phyloP scores from a whole-genome alignment of 2,888 invertebrate species.

The Argyra leucocephala region DNA sequence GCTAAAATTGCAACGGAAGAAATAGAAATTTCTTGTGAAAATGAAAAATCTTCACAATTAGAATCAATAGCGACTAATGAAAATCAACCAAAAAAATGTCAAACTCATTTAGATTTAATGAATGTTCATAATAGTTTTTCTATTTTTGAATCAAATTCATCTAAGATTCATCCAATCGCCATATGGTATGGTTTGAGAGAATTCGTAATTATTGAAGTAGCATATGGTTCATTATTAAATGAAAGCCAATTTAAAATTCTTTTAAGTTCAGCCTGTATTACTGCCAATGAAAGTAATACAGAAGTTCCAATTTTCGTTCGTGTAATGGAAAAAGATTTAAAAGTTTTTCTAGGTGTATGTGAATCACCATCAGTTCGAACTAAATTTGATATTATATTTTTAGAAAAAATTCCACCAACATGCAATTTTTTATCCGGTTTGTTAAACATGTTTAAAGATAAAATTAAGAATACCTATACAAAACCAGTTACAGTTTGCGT shows the following conservation, averaged over 20 bases:
- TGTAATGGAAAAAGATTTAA: constrained; percentile 66
- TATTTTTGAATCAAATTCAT: constrained; percentile 39
- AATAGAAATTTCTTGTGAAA: constrained; percentile 34
- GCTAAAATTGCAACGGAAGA: constrained; percentile 35
- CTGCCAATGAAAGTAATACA: constrained; percentile 69
- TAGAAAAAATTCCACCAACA: constrained; percentile 68
- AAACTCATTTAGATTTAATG: constrained; percentile 43
- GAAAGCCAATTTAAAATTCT: constrained; percentile 68
- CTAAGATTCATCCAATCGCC: constrained; percentile 51
- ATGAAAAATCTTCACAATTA: constrained; percentile 20
- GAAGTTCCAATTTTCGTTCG: constrained; percentile 81
- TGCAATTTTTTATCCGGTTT: constrained; percentile 76
- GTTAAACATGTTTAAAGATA: constrained; percentile 80
- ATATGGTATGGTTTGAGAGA: constrained; percentile 74
- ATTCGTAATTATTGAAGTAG: constrained; percentile 67
- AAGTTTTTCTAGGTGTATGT: constrained; percentile 70
- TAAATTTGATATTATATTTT: constrained; percentile 83
- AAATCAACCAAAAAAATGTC: constrained; percentile 19
- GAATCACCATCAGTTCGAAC: constrained; percentile 66
- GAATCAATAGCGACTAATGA: constrained; percentile 21
- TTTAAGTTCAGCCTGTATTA: constrained; percentile 72
- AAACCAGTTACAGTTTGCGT: constrained; percentile 57
- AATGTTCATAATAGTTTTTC: constrained; percentile 56
- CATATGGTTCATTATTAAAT: constrained; percentile 50
- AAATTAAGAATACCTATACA: constrained; percentile 56